These are phyloP conservation scores for Drosophila sp. DNA, from an alignment of 1,140 invertebrate genomes.

Conservation along the genomic window DNA sequence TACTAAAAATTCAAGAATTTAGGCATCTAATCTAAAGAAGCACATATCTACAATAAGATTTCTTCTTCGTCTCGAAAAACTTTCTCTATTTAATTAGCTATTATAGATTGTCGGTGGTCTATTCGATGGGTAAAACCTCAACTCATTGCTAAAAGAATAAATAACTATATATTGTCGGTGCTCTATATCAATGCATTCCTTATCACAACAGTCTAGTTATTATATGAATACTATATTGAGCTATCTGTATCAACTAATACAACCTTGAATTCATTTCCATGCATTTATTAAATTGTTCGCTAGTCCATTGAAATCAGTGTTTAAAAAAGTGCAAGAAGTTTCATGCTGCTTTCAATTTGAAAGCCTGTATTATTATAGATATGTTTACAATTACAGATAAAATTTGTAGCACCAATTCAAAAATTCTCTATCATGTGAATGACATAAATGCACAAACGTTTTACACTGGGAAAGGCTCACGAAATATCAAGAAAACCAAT, in stretches of 20 bases:
- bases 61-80: slow-evolving; percentile 14
- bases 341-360: too few species aligned
- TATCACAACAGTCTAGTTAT: not conserved
- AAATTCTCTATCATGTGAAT: too few species aligned
- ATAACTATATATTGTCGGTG: not conserved
- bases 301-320: not conserved
- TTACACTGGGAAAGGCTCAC: too few species aligned
- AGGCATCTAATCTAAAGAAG: not conserved
- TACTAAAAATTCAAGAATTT: not conserved
- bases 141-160: not conserved
- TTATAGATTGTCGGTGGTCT: not conserved
- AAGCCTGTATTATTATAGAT: too few species aligned
- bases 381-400: too few species aligned
- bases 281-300: not conserved
- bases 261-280: not conserved
- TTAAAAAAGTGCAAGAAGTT: not conserved
- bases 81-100: slow-evolving; percentile 13
- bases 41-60: not conserved
- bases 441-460: too few species aligned
- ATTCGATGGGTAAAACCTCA: not conserved
- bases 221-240: not conserved
- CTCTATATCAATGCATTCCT: not conserved
- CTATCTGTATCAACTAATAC: not conserved
- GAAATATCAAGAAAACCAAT: too few species aligned
- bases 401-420: too few species aligned